phyloP scores from a whole-genome alignment of 2,888 invertebrate species.

The Erannis defoliaria region DNA sequence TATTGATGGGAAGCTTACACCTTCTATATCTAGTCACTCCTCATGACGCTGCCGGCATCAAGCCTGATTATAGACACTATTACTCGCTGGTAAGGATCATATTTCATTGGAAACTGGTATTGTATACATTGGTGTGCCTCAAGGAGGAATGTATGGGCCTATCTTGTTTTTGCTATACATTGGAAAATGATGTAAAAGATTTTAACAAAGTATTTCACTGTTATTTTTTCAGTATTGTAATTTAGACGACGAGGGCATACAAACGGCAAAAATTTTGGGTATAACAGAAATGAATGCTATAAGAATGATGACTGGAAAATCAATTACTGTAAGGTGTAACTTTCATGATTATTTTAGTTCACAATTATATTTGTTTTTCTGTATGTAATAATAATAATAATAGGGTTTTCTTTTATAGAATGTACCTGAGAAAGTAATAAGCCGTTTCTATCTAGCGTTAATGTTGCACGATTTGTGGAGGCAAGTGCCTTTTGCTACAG shows the following conservation, averaged over 20 bases:
- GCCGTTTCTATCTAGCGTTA: constrained; percentile 94
- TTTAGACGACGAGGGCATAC: constrained; percentile 88
- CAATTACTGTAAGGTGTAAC: constrained; percentile 84
- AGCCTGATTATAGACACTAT: constrained; percentile 82
- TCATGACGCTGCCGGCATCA: constrained; percentile 88
- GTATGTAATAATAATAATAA: background rate
- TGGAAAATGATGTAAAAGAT: background rate
- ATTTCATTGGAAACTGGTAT: background rate
- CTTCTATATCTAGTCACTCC: constrained; percentile 95
- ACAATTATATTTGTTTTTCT: background rate
- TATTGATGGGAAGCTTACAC: constrained; percentile 93
- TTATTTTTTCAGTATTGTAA: constrained; percentile 84
- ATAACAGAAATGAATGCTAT: constrained; percentile 91
- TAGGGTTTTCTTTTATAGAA: constrained; percentile 70
- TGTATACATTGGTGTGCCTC: background rate
- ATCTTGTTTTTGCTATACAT: background rate
- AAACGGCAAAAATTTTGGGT: constrained; percentile 91
- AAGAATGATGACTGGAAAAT: constrained; percentile 89
- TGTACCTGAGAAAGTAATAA: constrained; percentile 87
- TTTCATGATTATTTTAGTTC: background rate
- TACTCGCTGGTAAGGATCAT: constrained; percentile 86
- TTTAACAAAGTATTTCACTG: background rate
- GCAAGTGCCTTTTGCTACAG: constrained; percentile 87
- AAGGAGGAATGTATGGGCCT: constrained; percentile 4
- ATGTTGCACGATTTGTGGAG: constrained; percentile 94